phyloP scores from a whole-genome alignment of 2,113 vertebrate species.

The Crocuta crocuta region DNA sequence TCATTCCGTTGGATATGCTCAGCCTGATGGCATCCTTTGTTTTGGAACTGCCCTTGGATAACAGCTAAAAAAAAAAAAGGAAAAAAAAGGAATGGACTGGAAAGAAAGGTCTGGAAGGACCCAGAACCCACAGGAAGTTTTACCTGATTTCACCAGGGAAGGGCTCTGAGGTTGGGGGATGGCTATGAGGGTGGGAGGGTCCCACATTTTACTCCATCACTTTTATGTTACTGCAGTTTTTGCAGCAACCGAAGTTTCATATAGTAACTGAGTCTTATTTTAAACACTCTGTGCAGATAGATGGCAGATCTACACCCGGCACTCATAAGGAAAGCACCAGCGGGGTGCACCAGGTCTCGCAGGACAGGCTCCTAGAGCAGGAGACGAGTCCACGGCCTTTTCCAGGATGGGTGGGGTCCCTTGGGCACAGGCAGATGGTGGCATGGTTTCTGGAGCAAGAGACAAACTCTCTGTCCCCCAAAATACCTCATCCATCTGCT shows the following conservation, averaged over 20 bases:
- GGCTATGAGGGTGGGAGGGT: too few species aligned
- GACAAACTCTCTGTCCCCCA: conserved; percentile 59
- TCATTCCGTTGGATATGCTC: not conserved
- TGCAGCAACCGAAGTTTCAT: not conserved
- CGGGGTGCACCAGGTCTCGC: not conserved
- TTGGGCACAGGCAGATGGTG: conserved; percentile 49
- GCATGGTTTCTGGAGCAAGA: conserved; percentile 52
- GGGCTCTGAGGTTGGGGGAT: not conserved
- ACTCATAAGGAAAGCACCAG: not conserved
- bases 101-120: not conserved
- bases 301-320: not conserved
- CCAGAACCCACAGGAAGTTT: not conserved
- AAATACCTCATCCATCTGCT: conserved; percentile 77
- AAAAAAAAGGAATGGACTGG: not conserved
- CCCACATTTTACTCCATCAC: not conserved
- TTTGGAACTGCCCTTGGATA: not conserved
- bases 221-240: not conserved
- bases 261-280: not conserved
- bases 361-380: not conserved
- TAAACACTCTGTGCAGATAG: not conserved
- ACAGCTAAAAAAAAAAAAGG: too few species aligned
- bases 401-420: conserved; percentile 21
- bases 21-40: not conserved
- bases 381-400: not conserved
- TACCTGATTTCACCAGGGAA: not conserved